phyloP scores from a whole-genome alignment of 2,888 invertebrate genomes.

The Microctonus aethiopoides region DNA sequence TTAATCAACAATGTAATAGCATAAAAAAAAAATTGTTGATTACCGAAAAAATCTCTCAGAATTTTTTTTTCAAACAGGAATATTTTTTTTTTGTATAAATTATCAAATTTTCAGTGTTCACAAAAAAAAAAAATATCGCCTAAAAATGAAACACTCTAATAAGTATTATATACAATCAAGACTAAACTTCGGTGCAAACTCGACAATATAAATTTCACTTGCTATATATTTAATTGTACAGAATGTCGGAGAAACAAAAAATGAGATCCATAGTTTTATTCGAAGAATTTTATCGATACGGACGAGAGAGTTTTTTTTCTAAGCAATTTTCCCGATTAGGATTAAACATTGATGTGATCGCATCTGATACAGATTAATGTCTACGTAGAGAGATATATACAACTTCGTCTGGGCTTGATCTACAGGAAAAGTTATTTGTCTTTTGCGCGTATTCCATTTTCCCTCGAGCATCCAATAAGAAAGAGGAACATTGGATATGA shows the following conservation, averaged over 20 bases:
- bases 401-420: constrained; percentile 36
- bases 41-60: too few species aligned
- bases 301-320: constrained; percentile 20
- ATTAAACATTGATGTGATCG: constrained; percentile 64
- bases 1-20: too few species aligned
- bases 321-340: constrained; percentile 62
- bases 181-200: too few species aligned
- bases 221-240: too few species aligned
- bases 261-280: neutral
- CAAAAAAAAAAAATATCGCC: too few species aligned
- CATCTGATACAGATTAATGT: constrained; percentile 66
- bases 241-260: neutral
- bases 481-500: neutral
- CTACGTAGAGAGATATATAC: constrained; percentile 33
- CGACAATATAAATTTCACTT: neutral
- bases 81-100: too few species aligned
- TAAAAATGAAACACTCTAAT: too few species aligned
- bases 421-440: constrained; percentile 41
- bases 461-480: neutral
- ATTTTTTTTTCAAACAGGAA: too few species aligned
- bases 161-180: neutral
- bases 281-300: constrained; percentile 15
- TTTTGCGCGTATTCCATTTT: constrained; percentile 24
- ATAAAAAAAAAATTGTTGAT: too few species aligned
- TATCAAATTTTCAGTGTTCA: too few species aligned